phyloP scores from a whole-genome alignment of 37 sponge, comb jelly and placozoan species.

The Hexactinellida sp. region DNA sequence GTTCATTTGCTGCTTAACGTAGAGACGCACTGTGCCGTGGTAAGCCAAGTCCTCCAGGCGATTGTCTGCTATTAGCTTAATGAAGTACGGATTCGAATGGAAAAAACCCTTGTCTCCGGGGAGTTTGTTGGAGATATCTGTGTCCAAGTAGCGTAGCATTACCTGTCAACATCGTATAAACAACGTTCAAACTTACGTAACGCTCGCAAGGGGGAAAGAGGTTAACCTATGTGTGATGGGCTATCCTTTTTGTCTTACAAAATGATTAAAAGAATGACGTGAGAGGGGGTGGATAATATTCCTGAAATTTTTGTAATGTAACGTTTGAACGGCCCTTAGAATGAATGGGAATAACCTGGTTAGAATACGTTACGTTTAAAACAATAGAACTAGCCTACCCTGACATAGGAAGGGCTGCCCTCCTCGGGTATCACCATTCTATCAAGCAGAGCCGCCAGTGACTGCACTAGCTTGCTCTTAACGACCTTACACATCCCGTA shows the following conservation, averaged over 20 bases:
- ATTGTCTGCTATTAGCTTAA: not conserved
- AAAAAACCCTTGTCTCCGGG: not conserved
- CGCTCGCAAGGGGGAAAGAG: not conserved
- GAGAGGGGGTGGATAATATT: no score
- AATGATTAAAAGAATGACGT: no score
- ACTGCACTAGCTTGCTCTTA: not conserved
- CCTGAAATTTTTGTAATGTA: no score
- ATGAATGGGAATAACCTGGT: no score
- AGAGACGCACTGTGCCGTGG: slow-evolving; percentile 12
- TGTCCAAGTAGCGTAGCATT: not conserved
- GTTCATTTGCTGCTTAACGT: not conserved
- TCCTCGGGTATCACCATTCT: not conserved
- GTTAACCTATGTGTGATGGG: no score
- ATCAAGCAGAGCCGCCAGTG: not conserved
- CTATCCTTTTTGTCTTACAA: no score
- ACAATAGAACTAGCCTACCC: no score
- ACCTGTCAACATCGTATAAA: not conserved
- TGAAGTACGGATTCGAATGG: not conserved
- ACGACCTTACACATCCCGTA: not conserved
- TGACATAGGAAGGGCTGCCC: not conserved
- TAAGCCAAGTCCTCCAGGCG: slow-evolving; percentile 2
- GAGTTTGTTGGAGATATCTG: not conserved
- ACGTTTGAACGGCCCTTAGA: no score
- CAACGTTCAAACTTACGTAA: not conserved
- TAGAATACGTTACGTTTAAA: no score